Evolutionary conservation across 1,140 invertebrate species (phyloP).

Genomic region (Aphelinus certus): DNA sequence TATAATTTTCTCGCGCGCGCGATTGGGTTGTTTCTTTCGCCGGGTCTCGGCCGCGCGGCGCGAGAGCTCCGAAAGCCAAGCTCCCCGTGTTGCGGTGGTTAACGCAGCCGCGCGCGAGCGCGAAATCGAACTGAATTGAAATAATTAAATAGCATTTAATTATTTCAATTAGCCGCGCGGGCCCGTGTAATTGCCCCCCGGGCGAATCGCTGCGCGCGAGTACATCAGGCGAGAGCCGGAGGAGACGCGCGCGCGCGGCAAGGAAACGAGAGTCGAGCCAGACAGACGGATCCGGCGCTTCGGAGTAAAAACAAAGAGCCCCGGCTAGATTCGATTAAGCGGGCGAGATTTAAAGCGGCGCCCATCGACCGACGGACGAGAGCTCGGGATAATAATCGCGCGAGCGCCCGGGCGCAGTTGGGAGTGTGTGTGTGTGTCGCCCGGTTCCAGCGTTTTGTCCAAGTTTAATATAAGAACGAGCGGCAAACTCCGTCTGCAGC

Average conservation of each 20-base stretch:
- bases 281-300: too few relatives aligned
- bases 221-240: slow-evolving; percentile 2
- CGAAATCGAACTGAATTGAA: too few relatives aligned
- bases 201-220: slow-evolving; percentile 13
- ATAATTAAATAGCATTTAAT: slow-evolving; percentile 18
- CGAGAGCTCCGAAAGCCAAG: background rate
- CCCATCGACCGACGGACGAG: background rate
- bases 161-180: slow-evolving; percentile 26
- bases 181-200: background rate
- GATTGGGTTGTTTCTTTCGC: background rate
- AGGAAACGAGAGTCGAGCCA: too few relatives aligned
- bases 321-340: background rate
- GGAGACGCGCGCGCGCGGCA: too few relatives aligned
- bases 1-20: slow-evolving; percentile 23
- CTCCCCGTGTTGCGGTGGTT: background rate
- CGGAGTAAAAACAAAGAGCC: too few relatives aligned
- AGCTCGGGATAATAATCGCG: too few relatives aligned
- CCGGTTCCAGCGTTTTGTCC: too few relatives aligned
- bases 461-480: too few relatives aligned
- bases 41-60: too few relatives aligned
- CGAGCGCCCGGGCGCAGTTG: too few relatives aligned
- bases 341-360: slow-evolving; percentile 4
- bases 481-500: too few relatives aligned
- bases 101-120: background rate
- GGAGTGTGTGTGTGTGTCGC: too few relatives aligned